Percentiles rank a stretch among this genome's conserved stretches.
These are phyloP conservation scores for Selenia dentaria DNA, from an alignment of 2,888 invertebrate genomes.

Conservation along the genomic window DNA sequence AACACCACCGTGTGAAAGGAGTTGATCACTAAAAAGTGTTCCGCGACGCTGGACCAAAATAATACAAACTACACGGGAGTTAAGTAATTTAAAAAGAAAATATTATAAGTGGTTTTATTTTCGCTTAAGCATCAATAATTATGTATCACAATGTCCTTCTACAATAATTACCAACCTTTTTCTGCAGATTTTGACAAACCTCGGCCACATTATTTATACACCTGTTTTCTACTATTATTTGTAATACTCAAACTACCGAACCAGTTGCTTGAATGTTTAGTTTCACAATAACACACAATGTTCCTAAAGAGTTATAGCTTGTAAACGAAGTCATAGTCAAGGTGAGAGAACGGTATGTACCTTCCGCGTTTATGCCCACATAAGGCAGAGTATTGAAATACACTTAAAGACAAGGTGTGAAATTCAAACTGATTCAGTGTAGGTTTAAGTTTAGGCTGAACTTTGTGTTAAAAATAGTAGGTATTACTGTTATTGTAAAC, in stretches of 20 bases:
- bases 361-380: conserved; percentile 11
- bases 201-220: not conserved
- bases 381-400: conserved; percentile 14
- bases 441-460: too few species aligned
- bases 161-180: too few species aligned
- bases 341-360: conserved; percentile 5
- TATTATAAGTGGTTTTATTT: too few species aligned
- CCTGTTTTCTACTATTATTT: not conserved
- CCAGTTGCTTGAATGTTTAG: not conserved
- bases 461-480: too few species aligned
- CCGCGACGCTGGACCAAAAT: too few species aligned
- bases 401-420: conserved; percentile 9
- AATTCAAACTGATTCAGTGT: not conserved
- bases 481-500: too few species aligned
- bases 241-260: not conserved
- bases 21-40: too few species aligned
- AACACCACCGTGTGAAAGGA: too few species aligned
- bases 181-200: not conserved
- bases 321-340: conserved; percentile 22
- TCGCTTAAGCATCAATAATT: too few species aligned
- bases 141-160: too few species aligned
- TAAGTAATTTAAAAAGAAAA: too few species aligned
- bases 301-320: not conserved
- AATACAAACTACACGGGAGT: too few species aligned
- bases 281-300: not conserved